phyloP scores from a whole-genome alignment of 2,888 invertebrate species.

The Eurytoma californica region DNA sequence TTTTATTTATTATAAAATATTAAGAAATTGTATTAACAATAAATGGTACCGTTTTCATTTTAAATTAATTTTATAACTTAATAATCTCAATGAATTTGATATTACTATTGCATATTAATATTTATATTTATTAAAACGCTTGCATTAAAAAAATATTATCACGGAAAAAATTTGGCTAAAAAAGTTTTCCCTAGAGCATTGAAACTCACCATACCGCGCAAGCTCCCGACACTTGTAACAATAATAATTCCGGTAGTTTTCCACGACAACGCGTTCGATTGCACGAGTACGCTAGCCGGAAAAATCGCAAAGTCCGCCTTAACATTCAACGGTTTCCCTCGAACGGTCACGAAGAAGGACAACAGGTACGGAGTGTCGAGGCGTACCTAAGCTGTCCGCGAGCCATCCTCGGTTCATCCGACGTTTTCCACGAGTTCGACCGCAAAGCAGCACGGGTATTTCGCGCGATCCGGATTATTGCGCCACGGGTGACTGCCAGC shows the following conservation, averaged over 20 bases:
- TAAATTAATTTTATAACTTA: no score
- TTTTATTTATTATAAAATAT: no score
- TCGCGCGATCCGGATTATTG: slow-evolving; percentile 55
- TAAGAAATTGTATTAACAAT: no score
- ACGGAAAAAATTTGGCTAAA: no score
- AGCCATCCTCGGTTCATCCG: slow-evolving; percentile 60
- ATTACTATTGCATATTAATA: no score
- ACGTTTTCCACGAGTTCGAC: slow-evolving; percentile 63
- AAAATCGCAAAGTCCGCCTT: slow-evolving; percentile 39
- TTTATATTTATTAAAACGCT: no score
- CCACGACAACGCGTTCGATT: slow-evolving; percentile 33
- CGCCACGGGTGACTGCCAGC: slow-evolving; percentile 35
- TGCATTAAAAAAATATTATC: no score
- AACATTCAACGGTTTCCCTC: slow-evolving; percentile 12
- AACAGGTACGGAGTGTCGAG: slow-evolving; percentile 60
- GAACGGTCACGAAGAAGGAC: slow-evolving; percentile 43
- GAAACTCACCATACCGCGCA: no score
- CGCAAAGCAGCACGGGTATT: slow-evolving; percentile 49
- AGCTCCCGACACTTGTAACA: not conserved
- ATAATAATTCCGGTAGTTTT: slow-evolving; percentile 52
- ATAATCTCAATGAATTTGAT: no score
- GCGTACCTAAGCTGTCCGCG: slow-evolving; percentile 61
- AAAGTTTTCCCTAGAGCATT: no score
- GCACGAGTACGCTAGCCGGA: slow-evolving; percentile 3
- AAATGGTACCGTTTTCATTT: no score